Percentiles rank a stretch among this genome's conserved stretches.
These are phyloP conservation scores for Phengaris arion DNA, from an alignment of 2,888 invertebrate species.

Conservation along the genomic window DNA sequence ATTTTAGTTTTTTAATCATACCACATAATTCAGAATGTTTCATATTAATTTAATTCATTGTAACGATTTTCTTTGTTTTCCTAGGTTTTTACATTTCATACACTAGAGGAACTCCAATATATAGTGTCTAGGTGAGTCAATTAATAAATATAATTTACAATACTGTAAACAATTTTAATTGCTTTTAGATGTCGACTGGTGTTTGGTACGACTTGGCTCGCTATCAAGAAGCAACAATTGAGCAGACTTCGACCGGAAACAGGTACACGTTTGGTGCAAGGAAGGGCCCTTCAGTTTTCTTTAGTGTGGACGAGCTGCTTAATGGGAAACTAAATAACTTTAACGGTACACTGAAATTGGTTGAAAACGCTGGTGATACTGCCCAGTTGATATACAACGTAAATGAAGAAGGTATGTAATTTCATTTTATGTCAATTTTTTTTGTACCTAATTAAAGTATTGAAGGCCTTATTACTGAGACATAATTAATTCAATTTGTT, in stretches of 20 bases:
- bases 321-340: not conserved
- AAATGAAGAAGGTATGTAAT: not conserved
- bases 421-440: too few relatives aligned
- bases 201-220: conserved; percentile 7
- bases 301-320: not conserved
- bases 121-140: too few relatives aligned
- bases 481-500: not conserved
- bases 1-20: too few relatives aligned
- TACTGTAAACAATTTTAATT: not conserved
- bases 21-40: too few relatives aligned
- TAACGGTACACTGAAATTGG: not conserved
- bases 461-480: not conserved
- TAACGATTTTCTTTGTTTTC: too few relatives aligned
- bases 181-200: not conserved
- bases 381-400: not conserved
- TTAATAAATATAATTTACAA: too few relatives aligned
- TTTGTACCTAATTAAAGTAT: too few relatives aligned
- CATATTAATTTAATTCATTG: too few relatives aligned
- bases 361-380: conserved; percentile 1
- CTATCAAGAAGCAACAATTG: not conserved
- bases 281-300: not conserved
- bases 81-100: too few relatives aligned
- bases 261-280: not conserved
- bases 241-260: not conserved
- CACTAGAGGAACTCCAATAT: too few relatives aligned